These are phyloP conservation scores for Steromphala cineraria DNA, from an alignment of 2,888 invertebrate species.

Conservation along the genomic window DNA sequence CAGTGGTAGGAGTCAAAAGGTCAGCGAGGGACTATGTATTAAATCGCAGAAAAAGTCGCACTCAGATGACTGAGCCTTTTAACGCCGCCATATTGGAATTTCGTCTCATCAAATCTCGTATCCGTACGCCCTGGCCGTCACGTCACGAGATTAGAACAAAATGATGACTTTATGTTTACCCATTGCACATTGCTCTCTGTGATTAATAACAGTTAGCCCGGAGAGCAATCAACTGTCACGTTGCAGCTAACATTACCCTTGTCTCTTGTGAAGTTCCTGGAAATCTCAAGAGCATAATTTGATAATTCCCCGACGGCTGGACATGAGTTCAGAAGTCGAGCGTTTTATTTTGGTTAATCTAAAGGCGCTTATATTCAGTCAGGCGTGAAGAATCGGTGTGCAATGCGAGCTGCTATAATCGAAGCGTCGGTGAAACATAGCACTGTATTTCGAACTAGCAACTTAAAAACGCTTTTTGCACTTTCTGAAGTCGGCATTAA, in stretches of 20 bases:
- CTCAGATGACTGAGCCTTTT: not conserved
- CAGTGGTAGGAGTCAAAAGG: not conserved
- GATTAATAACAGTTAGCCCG: conserved; percentile 10
- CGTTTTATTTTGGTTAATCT: too few species aligned
- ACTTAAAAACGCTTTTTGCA: too few species aligned
- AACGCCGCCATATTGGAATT: not conserved
- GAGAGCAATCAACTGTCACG: not conserved
- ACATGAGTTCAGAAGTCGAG: too few species aligned
- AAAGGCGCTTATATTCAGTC: too few species aligned
- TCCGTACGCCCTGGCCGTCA: not conserved
- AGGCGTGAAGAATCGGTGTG: too few species aligned
- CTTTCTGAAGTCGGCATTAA: too few species aligned
- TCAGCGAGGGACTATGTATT: not conserved
- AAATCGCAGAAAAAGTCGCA: not conserved
- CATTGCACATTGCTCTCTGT: conserved; percentile 4
- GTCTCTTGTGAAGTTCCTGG: too few species aligned
- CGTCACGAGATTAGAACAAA: conserved; percentile 8
- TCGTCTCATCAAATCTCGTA: conserved; percentile 11
- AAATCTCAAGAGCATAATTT: too few species aligned
- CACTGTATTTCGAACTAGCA: too few species aligned
- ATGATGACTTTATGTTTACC: conserved; percentile 13
- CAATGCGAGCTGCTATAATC: too few species aligned
- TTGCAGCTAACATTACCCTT: not conserved
- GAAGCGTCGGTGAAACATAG: too few species aligned
- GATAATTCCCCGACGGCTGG: too few species aligned